phyloP scores from a whole-genome alignment of 2,113 vertebrate genomes.

The Seriola quinqueradiata region DNA sequence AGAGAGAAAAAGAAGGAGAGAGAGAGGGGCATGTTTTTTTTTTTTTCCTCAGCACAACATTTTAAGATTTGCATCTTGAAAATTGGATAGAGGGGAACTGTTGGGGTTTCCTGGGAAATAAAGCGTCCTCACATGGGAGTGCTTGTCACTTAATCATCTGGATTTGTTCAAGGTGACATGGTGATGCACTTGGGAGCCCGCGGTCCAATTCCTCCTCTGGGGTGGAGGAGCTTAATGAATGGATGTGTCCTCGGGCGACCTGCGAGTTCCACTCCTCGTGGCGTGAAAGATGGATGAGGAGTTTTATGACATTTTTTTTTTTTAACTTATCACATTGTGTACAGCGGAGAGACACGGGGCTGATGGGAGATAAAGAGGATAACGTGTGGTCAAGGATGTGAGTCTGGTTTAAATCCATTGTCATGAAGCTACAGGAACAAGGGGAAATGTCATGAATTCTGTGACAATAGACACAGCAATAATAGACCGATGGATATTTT shows the following conservation, averaged over 20 bases:
- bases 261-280: slow-evolving; percentile 43
- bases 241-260: slow-evolving; percentile 74
- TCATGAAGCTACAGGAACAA: background rate
- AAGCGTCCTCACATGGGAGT: slow-evolving; percentile 73
- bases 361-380: slow-evolving; percentile 53
- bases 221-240: slow-evolving; percentile 76
- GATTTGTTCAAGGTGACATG: slow-evolving; percentile 87
- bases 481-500: no score
- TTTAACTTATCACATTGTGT: slow-evolving; percentile 36
- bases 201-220: slow-evolving; percentile 72
- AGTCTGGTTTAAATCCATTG: slow-evolving; percentile 22
- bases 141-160: slow-evolving; percentile 82
- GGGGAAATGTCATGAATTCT: slow-evolving; percentile 16
- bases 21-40: slow-evolving; percentile 22
- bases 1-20: slow-evolving; percentile 8
- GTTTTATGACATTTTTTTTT: slow-evolving; percentile 54
- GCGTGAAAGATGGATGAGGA: slow-evolving; percentile 62
- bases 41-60: slow-evolving; percentile 58
- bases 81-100: slow-evolving; percentile 70
- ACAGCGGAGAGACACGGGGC: slow-evolving; percentile 12
- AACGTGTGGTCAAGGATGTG: slow-evolving; percentile 51
- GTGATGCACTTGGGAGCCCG: slow-evolving; percentile 66
- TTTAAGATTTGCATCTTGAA: slow-evolving; percentile 73
- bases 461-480: background rate
- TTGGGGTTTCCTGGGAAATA: slow-evolving; percentile 82